Conservation (phyloP, 2,888 invertebrate genomes). For the Cephus runcator region DNA sequence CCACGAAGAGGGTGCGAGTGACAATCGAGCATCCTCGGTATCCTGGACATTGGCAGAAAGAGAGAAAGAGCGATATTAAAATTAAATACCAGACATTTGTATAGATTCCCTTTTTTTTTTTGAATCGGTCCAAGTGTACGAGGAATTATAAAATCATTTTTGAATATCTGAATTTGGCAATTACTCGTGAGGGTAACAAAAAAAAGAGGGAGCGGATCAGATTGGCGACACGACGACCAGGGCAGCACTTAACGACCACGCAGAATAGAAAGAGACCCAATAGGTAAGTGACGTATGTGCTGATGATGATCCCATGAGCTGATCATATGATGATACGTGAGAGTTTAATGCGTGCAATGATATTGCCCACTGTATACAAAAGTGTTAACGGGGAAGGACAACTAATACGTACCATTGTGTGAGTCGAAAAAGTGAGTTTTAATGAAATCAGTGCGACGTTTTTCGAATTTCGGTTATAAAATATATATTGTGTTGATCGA, state of each 20-base stretch:
- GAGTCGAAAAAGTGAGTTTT: not conserved
- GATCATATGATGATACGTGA: not conserved
- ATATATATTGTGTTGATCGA: not conserved
- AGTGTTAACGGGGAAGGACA: not conserved
- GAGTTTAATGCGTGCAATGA: not conserved
- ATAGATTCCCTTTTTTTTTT: not conserved
- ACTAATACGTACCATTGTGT: not conserved
- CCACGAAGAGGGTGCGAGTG: slow-evolving; percentile 18
- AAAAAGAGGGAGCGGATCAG: not conserved
- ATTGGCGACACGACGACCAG: not conserved
- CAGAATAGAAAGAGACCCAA: not conserved
- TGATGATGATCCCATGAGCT: not conserved
- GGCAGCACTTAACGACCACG: not conserved
- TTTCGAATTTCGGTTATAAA: not conserved
- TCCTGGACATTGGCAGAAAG: not conserved
- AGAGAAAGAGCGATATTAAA: not conserved
- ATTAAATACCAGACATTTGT: not conserved
- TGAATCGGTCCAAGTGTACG: not conserved
- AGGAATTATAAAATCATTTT: not conserved
- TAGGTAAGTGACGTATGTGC: not conserved
- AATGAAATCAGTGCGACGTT: not conserved
- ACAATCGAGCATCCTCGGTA: slow-evolving; percentile 1
- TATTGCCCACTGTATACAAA: not conserved
- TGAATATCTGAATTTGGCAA: not conserved
- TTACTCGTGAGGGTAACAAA: not conserved